A percentile compares a stretch with the other conserved stretches of the same genome.
phyloP scores from a whole-genome alignment of 2,888 invertebrate genomes.

The Scrobipalpa costella region DNA sequence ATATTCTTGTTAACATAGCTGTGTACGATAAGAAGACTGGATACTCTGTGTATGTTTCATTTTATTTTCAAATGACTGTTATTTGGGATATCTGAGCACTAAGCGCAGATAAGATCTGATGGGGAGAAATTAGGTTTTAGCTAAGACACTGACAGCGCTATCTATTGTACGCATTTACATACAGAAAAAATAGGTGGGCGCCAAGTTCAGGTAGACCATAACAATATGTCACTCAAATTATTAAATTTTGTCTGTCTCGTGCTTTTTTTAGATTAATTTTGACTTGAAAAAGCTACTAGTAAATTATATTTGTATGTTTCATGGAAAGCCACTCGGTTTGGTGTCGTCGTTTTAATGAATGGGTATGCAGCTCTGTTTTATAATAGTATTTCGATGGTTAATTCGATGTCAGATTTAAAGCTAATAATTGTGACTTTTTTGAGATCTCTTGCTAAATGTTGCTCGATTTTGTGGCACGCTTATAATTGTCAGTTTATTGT shows the following conservation, averaged over 20 bases:
- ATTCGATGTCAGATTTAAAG: conserved; percentile 1
- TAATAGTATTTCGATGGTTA: not conserved
- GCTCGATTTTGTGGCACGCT: conserved; percentile 27
- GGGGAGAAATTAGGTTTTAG: not conserved
- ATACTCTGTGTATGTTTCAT: conserved; percentile 31
- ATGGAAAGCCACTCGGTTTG: not conserved
- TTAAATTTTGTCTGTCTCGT: not conserved
- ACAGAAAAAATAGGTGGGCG: not conserved
- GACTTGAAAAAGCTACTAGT: not conserved
- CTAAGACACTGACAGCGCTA: conserved; percentile 1
- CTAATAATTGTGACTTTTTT: conserved; percentile 31
- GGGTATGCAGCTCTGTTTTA: conserved; percentile 1
- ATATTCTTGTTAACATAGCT: conserved; percentile 32
- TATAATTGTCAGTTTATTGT: conserved; percentile 16
- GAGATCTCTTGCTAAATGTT: conserved; percentile 39
- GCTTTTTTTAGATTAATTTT: conserved; percentile 2
- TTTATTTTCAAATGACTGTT: conserved; percentile 20
- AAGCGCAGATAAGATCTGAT: conserved; percentile 17
- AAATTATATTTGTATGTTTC: not conserved
- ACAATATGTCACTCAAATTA: not conserved
- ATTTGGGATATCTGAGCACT: conserved; percentile 2
- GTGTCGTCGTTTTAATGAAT: not conserved
- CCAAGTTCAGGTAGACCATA: conserved; percentile 9
- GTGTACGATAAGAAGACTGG: conserved; percentile 36
- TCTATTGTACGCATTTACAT: conserved; percentile 1